A percentile compares a stretch with the other conserved stretches of the same genome.
Conservation (phyloP, 2,888 invertebrate genomes). For the Drosophila anomalata region DNA sequence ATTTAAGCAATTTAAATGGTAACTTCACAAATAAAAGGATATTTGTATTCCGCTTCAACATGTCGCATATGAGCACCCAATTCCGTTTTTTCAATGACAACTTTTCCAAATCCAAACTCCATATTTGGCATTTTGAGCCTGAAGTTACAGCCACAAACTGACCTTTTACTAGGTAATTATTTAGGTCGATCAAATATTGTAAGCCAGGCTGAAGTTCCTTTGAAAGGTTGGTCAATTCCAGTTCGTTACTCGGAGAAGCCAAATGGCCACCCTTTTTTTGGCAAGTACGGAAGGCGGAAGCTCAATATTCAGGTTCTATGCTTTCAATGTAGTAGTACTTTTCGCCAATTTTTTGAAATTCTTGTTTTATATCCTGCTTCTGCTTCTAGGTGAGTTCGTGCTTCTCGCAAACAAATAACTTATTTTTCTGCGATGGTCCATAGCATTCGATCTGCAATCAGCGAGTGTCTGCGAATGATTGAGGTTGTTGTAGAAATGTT, state of each 20-base stretch:
- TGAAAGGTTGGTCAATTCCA: no score
- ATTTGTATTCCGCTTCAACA: no score
- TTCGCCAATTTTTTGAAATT: background rate
- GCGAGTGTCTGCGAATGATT: background rate
- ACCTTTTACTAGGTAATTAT: background rate
- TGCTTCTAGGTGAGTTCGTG: background rate
- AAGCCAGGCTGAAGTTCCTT: no score
- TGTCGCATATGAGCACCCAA: no score
- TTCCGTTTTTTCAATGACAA: no score
- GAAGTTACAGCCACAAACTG: background rate
- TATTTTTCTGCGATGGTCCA: slow-evolving; percentile 5
- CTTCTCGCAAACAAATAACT: background rate
- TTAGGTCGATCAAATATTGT: background rate
- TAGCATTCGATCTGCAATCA: slow-evolving; percentile 1
- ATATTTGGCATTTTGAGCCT: background rate
- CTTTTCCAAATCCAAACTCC: no score
- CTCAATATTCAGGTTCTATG: no score
- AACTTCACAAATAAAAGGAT: no score
- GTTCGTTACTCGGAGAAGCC: background rate
- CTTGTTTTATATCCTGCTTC: background rate
- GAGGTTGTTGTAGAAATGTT: slow-evolving; percentile 24
- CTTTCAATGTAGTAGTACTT: background rate
- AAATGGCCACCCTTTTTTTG: background rate
- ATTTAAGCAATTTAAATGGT: no score
- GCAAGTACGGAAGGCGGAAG: background rate